These are phyloP conservation scores for Hyppa rectilinea DNA, from an alignment of 2,888 invertebrate genomes.

Conservation along the genomic window DNA sequence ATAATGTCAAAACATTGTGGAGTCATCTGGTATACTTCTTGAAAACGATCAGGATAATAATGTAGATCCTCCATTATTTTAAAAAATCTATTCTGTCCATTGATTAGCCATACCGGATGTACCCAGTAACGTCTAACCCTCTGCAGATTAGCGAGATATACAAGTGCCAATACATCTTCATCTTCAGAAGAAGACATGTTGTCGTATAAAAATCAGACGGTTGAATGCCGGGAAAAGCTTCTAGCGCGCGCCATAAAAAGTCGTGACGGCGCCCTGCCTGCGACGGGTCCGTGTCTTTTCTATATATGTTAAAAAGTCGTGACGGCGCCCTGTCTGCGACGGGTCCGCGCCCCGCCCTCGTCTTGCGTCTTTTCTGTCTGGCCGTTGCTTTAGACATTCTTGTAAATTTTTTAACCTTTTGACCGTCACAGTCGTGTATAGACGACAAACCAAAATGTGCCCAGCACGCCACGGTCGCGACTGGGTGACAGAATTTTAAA, in stretches of 20 bases:
- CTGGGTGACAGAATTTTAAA: no score
- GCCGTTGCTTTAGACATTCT: no score
- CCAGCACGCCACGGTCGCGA: no score
- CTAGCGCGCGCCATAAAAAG: no score
- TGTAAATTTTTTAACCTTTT: no score
- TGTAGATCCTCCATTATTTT: conserved; percentile 13
- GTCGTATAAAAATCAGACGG: not conserved
- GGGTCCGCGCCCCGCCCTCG: no score
- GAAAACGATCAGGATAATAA: conserved; percentile 8
- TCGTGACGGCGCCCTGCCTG: not conserved
- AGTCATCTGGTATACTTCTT: conserved; percentile 12
- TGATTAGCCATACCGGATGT: conserved; percentile 19
- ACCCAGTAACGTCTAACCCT: conserved; percentile 26
- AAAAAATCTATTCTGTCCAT: conserved; percentile 5
- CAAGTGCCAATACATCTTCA: not conserved
- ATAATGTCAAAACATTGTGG: conserved; percentile 9
- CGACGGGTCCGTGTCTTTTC: no score
- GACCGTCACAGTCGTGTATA: no score
- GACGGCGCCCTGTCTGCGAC: not conserved
- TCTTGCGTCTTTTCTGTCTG: not conserved
- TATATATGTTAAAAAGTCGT: not conserved
- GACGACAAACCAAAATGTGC: no score
- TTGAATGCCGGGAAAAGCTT: conserved; percentile 3
- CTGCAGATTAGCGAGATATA: conserved; percentile 1
- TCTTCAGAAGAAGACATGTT: conserved; percentile 8